These are phyloP conservation scores for Actinia tenebrosa DNA, from an alignment of 64 coral and sea anemone genomes.

Conservation along the genomic window DNA sequence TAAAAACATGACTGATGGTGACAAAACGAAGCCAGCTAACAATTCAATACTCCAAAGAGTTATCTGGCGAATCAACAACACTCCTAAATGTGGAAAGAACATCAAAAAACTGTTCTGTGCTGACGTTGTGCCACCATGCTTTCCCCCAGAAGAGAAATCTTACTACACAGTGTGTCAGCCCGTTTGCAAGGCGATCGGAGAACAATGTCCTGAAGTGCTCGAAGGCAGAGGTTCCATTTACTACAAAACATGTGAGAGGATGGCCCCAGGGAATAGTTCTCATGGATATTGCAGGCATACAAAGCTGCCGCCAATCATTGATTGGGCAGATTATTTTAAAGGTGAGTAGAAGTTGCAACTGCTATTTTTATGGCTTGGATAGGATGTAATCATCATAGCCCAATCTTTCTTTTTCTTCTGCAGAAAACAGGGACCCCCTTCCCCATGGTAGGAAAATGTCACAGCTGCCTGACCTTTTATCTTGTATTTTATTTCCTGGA, in stretches of 20 bases:
- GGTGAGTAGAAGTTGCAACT: neutral
- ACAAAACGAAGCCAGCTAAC: neutral
- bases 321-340: neutral
- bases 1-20: slow-evolving; percentile 15
- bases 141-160: neutral
- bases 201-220: slow-evolving; percentile 1
- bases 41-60: slow-evolving; percentile 9
- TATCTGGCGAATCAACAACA: neutral
- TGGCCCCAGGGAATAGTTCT: neutral
- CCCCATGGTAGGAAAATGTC: too few relatives aligned
- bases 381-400: too few relatives aligned
- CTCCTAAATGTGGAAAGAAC: slow-evolving; percentile 15
- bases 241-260: neutral
- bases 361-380: too few relatives aligned
- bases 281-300: slow-evolving; percentile 27
- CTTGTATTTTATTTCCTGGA: too few relatives aligned
- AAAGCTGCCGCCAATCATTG: slow-evolving; percentile 9
- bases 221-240: neutral
- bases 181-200: neutral
- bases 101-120: slow-evolving; percentile 6
- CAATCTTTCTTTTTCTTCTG: too few relatives aligned
- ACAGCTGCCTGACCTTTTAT: too few relatives aligned
- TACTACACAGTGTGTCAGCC: slow-evolving; percentile 24
- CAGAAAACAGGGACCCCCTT: too few relatives aligned
- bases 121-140: neutral